phyloP scores from a whole-genome alignment of 2,113 vertebrate species.

The Ifrita kowaldi region DNA sequence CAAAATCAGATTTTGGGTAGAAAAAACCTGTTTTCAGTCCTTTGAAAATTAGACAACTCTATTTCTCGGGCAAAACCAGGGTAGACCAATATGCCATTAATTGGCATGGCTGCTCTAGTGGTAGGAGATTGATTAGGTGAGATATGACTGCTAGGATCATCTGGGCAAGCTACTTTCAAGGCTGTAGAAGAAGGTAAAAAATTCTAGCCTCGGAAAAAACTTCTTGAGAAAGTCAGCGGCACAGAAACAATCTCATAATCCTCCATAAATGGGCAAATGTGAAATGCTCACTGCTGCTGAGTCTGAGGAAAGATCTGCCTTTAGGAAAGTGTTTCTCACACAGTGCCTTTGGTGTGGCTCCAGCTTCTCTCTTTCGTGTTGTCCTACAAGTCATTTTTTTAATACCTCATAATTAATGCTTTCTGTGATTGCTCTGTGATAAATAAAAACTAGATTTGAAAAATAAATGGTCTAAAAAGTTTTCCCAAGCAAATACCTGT shows the following conservation, averaged over 20 bases:
- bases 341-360: not conserved
- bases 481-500: not conserved
- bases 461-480: not conserved
- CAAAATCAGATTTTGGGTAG: not conserved
- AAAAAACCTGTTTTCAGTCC: not conserved
- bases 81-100: not conserved
- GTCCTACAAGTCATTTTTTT: not conserved
- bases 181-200: not conserved
- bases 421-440: not conserved
- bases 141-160: not conserved
- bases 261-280: not conserved
- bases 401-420: not conserved
- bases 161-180: not conserved
- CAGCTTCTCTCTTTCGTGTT: not conserved
- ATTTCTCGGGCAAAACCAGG: not conserved
- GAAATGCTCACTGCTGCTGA: not conserved
- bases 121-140: conserved; percentile 9
- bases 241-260: not conserved
- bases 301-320: not conserved
- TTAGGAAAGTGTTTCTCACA: not conserved
- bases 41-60: not conserved
- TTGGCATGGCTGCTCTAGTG: not conserved
- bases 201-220: not conserved
- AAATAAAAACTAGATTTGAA: not conserved
- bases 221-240: not conserved